phyloP scores from a whole-genome alignment of 2,888 invertebrate species.

The Orthosia incerta region DNA sequence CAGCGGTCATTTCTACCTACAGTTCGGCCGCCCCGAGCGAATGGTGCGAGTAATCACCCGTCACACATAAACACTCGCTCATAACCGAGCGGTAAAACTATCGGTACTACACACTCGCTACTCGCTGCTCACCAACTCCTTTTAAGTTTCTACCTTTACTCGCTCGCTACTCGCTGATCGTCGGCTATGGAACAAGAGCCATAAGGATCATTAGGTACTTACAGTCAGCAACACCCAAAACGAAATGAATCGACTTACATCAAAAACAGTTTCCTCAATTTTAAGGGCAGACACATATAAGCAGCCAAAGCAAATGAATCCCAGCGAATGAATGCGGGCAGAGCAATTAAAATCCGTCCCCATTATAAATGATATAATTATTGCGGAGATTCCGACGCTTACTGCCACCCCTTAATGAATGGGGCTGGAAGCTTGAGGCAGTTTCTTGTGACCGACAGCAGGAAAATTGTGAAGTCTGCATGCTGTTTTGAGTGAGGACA shows the following conservation, averaged over 20 bases:
- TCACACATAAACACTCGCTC: too few species aligned
- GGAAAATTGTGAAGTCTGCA: constrained; percentile 14
- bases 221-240: not conserved
- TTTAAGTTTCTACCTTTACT: too few species aligned
- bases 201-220: too few species aligned
- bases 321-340: constrained; percentile 55
- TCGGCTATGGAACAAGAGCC: too few species aligned
- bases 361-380: constrained; percentile 77
- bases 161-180: too few species aligned
- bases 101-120: too few species aligned
- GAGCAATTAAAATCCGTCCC: constrained; percentile 72
- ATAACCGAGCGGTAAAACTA: too few species aligned
- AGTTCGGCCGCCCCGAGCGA: too few species aligned
- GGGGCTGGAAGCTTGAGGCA: constrained; percentile 28
- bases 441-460: constrained; percentile 31
- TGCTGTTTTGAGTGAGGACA: constrained; percentile 3
- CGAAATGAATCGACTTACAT: constrained; percentile 21
- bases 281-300: constrained; percentile 29
- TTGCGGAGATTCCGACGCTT: constrained; percentile 61
- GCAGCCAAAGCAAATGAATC: constrained; percentile 41
- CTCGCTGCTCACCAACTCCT: too few species aligned
- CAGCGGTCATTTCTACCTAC: too few species aligned
- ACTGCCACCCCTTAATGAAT: constrained; percentile 63
- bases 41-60: too few species aligned
- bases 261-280: constrained; percentile 51